A percentile compares a stretch with the other conserved stretches of the same genome.
Conservation (phyloP, 2,113 vertebrate genomes). For the Myrmophylax atrothorax region DNA sequence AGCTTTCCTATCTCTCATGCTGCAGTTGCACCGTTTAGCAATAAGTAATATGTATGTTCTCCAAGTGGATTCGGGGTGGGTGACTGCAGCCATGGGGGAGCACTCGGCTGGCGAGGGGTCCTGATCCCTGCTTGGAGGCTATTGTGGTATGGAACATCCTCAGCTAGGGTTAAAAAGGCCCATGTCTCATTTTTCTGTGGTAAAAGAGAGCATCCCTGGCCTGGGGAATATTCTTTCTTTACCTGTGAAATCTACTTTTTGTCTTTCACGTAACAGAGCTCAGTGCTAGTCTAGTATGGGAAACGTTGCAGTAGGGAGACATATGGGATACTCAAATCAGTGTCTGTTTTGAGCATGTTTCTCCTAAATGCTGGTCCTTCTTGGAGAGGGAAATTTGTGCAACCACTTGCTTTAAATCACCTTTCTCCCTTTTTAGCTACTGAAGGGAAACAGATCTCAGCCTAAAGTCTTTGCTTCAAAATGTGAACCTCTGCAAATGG, state of each 20-base stretch:
- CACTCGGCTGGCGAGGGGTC: rapidly evolving
- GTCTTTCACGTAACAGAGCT: background rate
- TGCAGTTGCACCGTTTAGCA: background rate
- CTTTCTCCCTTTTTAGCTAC: background rate
- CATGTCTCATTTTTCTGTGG: background rate
- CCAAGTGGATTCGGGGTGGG: background rate
- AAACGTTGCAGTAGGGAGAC: background rate
- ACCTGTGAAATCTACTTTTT: background rate
- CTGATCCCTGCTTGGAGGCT: background rate
- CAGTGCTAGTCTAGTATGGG: background rate
- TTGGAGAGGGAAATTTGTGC: background rate
- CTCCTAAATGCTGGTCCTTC: background rate
- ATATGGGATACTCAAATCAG: background rate
- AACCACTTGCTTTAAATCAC: background rate
- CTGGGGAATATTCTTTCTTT: background rate
- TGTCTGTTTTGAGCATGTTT: background rate
- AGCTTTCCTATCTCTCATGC: background rate
- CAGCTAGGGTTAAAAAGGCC: background rate
- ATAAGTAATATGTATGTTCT: background rate
- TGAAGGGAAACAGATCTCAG: background rate
- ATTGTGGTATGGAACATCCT: background rate
- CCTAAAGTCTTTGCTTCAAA: background rate
- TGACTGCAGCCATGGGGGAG: background rate
- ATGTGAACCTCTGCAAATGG: background rate
- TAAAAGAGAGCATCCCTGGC: background rate